Percentiles rank a stretch among this genome's conserved stretches.
Conservation (phyloP, 2,888 invertebrate species). For the Dasysyrphus tricinctus region DNA sequence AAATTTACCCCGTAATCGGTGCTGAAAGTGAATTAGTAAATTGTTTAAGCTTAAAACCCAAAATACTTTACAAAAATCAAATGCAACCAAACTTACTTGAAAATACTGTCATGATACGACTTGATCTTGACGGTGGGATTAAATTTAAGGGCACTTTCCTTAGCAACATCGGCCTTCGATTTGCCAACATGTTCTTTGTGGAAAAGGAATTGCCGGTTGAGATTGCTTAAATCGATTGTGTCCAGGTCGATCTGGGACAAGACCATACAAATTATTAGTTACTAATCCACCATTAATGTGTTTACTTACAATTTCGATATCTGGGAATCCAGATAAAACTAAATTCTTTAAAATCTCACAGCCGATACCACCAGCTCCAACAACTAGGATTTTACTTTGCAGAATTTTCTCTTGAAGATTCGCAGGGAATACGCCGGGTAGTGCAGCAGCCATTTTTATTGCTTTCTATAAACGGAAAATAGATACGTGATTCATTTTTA, state of each 20-base stretch:
- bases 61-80: neutral
- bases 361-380: slow-evolving; percentile 99
- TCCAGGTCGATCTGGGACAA: slow-evolving; percentile 96
- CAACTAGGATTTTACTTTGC: slow-evolving; percentile 91
- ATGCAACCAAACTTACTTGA: slow-evolving; percentile 87
- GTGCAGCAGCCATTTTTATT: slow-evolving; percentile 86
- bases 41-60: neutral
- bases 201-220: slow-evolving; percentile 99
- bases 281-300: neutral
- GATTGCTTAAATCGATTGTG: slow-evolving; percentile 99
- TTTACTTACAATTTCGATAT: slow-evolving; percentile 95
- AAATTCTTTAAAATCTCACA: slow-evolving; percentile 99
- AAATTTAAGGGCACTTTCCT: slow-evolving; percentile 93
- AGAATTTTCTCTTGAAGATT: slow-evolving; percentile 87
- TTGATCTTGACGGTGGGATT: slow-evolving; percentile 94
- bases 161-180: slow-evolving; percentile 96
- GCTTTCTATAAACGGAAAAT: neutral
- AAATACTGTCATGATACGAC: slow-evolving; percentile 96
- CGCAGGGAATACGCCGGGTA: slow-evolving; percentile 88
- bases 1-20: slow-evolving; percentile 95
- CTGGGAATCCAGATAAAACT: slow-evolving; percentile 95
- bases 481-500: neutral
- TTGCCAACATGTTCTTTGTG: slow-evolving; percentile 99
- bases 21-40: slow-evolving; percentile 84
- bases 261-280: neutral